Evolutionary conservation across 2,888 invertebrate genomes (phyloP).

Genomic region (Acrobasis suavella): DNA sequence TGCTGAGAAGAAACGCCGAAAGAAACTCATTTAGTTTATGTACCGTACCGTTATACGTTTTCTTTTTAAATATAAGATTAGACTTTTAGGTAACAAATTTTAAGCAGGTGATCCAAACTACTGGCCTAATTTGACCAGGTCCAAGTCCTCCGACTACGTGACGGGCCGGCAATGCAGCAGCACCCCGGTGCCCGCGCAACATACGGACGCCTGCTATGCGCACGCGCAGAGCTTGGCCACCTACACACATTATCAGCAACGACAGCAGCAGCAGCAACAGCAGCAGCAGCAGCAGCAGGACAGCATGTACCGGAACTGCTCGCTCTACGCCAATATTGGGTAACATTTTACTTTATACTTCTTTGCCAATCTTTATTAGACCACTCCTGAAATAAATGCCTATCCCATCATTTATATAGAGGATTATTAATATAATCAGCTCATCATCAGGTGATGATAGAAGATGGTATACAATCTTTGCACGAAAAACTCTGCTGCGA

Average conservation of each 20-base stretch:
- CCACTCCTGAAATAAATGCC: too few species aligned
- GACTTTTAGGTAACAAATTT: too few species aligned
- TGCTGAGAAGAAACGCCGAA: too few species aligned
- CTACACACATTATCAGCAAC: constrained; percentile 60
- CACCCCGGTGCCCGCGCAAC: constrained; percentile 54
- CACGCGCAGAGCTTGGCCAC: constrained; percentile 57
- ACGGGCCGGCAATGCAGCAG: constrained; percentile 52
- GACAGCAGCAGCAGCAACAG: constrained; percentile 62
- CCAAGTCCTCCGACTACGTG: constrained; percentile 65
- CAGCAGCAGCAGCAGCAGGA: constrained; percentile 60
- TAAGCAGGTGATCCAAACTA: too few species aligned
- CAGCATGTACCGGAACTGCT: constrained; percentile 78
- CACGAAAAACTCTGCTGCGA: too few species aligned
- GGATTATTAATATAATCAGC: too few species aligned
- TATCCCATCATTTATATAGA: too few species aligned
- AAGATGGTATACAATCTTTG: too few species aligned
- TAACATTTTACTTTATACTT: constrained; percentile 37
- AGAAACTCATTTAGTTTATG: too few species aligned
- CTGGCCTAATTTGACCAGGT: constrained; percentile 36
- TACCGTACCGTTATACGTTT: too few species aligned
- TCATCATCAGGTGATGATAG: too few species aligned
- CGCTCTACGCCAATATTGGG: constrained; percentile 76
- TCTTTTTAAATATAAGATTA: too few species aligned
- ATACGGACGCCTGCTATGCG: constrained; percentile 65
- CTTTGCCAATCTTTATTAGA: not conserved